Evolutionary conservation across 23 tunicate genomes (phyloP).

Genomic region (Aplidium turbinatum): DNA sequence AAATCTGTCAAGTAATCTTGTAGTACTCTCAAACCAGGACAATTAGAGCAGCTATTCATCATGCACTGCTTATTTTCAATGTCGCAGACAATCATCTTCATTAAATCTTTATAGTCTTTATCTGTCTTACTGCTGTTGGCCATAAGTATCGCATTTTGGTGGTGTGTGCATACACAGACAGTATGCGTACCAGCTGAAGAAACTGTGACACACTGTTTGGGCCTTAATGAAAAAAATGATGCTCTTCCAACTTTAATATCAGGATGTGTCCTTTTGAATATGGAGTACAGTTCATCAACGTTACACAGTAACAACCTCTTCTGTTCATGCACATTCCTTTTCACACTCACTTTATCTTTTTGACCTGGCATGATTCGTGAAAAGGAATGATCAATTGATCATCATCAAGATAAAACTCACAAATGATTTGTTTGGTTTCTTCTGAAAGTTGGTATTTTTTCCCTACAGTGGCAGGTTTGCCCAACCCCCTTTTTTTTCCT

Average conservation of each 20-base stretch:
- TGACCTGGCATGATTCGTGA: slow-evolving; percentile 22
- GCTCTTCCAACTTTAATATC: background rate
- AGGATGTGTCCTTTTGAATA: background rate
- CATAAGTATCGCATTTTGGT: slow-evolving; percentile 20
- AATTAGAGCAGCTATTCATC: background rate
- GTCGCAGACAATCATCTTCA: slow-evolving; percentile 5
- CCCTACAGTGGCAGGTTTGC: too few relatives aligned
- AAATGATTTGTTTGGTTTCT: too few relatives aligned
- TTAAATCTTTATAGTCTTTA: slow-evolving; percentile 19
- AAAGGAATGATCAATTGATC: background rate
- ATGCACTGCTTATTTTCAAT: slow-evolving; percentile 1
- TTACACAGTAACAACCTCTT: slow-evolving; percentile 2
- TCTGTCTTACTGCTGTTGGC: background rate
- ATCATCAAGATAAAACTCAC: slow-evolving; percentile 8
- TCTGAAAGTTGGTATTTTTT: too few relatives aligned
- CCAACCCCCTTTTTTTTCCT: too few relatives aligned
- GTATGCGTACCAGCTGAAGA: background rate
- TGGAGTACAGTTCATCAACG: slow-evolving; percentile 1
- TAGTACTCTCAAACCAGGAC: background rate
- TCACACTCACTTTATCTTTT: slow-evolving; percentile 13
- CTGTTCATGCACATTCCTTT: background rate
- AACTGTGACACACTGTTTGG: slow-evolving; percentile 17
- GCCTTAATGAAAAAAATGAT: background rate
- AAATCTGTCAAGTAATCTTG: background rate
- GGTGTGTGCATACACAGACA: slow-evolving; percentile 16